These are phyloP conservation scores for Oreochromis tanganicae DNA, from an alignment of 2,113 vertebrate genomes.

Conservation along the genomic window DNA sequence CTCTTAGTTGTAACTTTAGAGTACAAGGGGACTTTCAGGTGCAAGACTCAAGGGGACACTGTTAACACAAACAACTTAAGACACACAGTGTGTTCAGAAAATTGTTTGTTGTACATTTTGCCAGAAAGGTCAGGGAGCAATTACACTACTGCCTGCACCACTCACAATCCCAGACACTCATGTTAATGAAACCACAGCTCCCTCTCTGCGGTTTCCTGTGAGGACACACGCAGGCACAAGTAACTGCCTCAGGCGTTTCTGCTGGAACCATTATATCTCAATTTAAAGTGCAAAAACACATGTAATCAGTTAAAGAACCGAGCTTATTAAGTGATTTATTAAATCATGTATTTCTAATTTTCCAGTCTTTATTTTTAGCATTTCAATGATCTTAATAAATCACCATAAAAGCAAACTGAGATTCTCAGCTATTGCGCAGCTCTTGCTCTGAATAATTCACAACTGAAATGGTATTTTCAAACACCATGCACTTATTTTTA, in stretches of 20 bases:
- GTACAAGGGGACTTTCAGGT: neutral
- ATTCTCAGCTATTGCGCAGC: neutral
- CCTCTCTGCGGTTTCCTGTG: neutral
- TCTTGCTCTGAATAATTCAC: constrained; percentile 40
- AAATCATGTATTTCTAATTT: neutral
- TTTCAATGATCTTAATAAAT: neutral
- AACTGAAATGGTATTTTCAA: constrained; percentile 23
- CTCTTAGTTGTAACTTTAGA: neutral
- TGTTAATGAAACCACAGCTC: constrained; percentile 30
- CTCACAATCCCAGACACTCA: constrained; percentile 10
- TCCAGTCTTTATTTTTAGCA: neutral
- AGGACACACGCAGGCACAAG: neutral
- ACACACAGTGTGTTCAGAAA: neutral
- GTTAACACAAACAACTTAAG: neutral
- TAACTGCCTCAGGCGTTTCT: neutral
- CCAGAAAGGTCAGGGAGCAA: constrained; percentile 21
- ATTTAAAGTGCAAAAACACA: neutral
- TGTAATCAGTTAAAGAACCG: neutral
- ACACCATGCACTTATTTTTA: constrained; percentile 31
- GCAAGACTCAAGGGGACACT: neutral
- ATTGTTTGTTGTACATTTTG: neutral
- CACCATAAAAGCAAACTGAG: neutral
- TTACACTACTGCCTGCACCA: neutral
- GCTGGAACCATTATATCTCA: neutral
- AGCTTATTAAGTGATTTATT: neutral